Conservation (phyloP, 2,888 invertebrate genomes). For the Neocrepidodera transversa region DNA sequence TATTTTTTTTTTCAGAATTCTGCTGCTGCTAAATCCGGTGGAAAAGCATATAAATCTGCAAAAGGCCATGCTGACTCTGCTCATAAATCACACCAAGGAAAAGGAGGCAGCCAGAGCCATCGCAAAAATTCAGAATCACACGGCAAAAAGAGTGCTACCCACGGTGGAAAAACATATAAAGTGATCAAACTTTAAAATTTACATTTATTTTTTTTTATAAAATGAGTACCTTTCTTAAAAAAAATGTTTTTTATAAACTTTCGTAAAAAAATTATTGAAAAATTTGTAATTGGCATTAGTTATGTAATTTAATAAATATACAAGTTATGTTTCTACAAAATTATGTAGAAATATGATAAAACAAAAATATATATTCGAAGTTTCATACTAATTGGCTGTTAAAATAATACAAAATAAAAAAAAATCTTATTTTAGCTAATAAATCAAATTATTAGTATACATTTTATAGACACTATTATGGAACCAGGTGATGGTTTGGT, state of each 20-base stretch:
- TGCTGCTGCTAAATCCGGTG: constrained; percentile 51
- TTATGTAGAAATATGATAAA: too few species aligned
- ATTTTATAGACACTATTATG: too few species aligned
- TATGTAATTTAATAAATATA: too few species aligned
- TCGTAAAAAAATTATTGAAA: neutral
- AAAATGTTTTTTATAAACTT: neutral
- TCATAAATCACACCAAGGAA: constrained; percentile 52
- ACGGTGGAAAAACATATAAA: constrained; percentile 54
- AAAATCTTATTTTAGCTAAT: too few species aligned
- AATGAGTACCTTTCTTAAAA: neutral
- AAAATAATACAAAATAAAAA: too few species aligned
- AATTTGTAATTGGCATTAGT: neutral
- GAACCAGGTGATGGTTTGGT: too few species aligned
- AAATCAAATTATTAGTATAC: too few species aligned
- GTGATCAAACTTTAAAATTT: constrained; percentile 1
- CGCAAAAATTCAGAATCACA: constrained; percentile 52
- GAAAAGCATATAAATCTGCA: constrained; percentile 50
- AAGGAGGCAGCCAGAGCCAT: constrained; percentile 49
- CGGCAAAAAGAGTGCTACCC: constrained; percentile 53
- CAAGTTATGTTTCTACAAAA: too few species aligned
- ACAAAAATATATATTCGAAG: too few species aligned
- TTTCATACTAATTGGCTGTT: too few species aligned
- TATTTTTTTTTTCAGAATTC: constrained; percentile 45
- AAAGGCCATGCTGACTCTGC: constrained; percentile 52
- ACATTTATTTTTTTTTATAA: neutral